A percentile compares a stretch with the other conserved stretches of the same genome.
These are phyloP conservation scores for Heliconius himera DNA, from an alignment of 1,140 invertebrate species.

Conservation along the genomic window DNA sequence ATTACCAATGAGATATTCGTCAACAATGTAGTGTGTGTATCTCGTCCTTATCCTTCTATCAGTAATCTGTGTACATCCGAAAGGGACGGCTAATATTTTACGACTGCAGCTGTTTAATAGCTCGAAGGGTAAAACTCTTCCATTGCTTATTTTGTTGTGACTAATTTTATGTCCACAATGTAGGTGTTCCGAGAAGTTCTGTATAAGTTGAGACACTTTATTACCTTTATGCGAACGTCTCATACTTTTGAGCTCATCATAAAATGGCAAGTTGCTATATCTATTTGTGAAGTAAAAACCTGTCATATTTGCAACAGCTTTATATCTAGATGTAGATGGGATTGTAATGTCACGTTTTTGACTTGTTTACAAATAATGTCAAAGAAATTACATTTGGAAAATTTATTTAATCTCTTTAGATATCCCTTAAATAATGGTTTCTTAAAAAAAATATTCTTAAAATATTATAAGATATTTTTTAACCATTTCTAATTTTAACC, in stretches of 20 bases:
- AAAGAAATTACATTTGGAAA: no score
- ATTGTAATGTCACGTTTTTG: no score
- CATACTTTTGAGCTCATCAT: slow-evolving; percentile 1
- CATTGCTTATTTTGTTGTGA: slow-evolving; percentile 77
- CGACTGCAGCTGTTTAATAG: slow-evolving; percentile 60
- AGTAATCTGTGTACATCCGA: slow-evolving; percentile 36
- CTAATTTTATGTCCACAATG: slow-evolving; percentile 72
- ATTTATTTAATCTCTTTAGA: no score
- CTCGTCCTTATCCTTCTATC: slow-evolving; percentile 48
- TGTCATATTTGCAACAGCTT: neutral
- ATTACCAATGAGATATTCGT: slow-evolving; percentile 50
- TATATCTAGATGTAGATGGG: neutral
- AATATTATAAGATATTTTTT: no score
- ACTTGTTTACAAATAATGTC: no score
- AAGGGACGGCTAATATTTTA: slow-evolving; percentile 60
- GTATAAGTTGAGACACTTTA: slow-evolving; percentile 54
- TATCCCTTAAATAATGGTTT: no score
- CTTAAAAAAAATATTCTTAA: no score
- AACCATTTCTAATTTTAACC: no score
- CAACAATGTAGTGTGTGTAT: slow-evolving; percentile 60
- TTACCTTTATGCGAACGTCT: slow-evolving; percentile 6
- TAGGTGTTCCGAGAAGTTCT: slow-evolving; percentile 63
- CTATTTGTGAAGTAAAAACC: neutral
- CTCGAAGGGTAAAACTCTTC: slow-evolving; percentile 64
- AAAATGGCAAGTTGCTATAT: neutral